Conservation (phyloP, 2,888 invertebrate species). For the Gnatocerus cornutus region DNA sequence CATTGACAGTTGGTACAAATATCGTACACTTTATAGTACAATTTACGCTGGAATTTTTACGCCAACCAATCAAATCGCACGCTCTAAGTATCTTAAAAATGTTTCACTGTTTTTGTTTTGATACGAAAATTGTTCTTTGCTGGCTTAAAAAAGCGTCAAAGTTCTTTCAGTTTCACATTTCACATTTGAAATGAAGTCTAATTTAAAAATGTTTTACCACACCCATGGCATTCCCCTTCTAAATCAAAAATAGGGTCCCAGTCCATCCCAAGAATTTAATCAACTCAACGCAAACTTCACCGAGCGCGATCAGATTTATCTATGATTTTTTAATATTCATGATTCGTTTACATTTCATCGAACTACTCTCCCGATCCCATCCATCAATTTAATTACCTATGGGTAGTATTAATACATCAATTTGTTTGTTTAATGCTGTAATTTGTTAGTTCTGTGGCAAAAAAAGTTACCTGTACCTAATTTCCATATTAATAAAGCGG, state of each 20-base stretch:
- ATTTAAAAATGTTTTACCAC: background rate
- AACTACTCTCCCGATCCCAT: constrained; percentile 25
- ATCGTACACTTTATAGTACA: too few relatives aligned
- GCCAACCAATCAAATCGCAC: background rate
- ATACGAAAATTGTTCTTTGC: too few relatives aligned
- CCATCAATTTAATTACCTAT: constrained; percentile 45
- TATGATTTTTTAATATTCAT: constrained; percentile 34
- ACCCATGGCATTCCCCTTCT: background rate
- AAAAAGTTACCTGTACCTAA: constrained; percentile 42
- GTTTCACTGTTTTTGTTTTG: too few relatives aligned
- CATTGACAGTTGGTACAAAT: too few relatives aligned
- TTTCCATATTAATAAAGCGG: constrained; percentile 45
- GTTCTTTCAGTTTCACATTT: background rate
- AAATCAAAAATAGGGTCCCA: background rate
- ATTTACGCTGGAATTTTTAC: too few relatives aligned
- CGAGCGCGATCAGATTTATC: background rate
- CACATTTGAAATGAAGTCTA: background rate
- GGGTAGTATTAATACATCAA: constrained; percentile 23
- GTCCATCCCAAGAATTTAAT: background rate
- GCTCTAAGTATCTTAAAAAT: too few relatives aligned
- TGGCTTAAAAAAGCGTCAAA: too few relatives aligned
- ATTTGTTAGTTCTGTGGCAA: constrained; percentile 31
- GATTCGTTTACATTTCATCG: constrained; percentile 34
- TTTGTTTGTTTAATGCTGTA: constrained; percentile 36
- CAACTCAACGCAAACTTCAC: background rate